Base-by-base conservation (phyloP, 2,888 invertebrate species). In the Tanytarsus gracilentus region DNA sequence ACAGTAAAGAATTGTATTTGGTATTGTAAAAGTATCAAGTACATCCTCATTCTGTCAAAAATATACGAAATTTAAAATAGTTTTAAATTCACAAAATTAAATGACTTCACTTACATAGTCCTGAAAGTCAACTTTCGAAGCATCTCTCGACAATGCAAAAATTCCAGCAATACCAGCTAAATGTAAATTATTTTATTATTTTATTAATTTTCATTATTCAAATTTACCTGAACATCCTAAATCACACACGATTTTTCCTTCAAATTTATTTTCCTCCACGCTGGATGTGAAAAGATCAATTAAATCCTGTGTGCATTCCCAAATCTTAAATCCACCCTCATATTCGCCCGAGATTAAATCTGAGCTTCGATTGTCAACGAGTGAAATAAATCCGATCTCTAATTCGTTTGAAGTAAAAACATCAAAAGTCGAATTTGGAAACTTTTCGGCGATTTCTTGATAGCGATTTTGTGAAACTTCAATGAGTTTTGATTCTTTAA, bases 301-400 rank as follows among this genome's bases (percentile, higher is more conserved):
- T 60, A 96, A 72, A 71, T 96, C 95, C 66, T 81, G 77, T 4
- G 92, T 89, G 68, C 95, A 93, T 76, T 97, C 96, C 97, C 97
- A 97, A 62, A 95, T 83, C 78, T 96, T 96, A 27, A 94, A 77
- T 8, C 97, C 97, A 66, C 96, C 95, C 81, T 91, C 91, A 77
- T 91, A 91, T 67, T 82, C 78, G 7, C 85, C 85, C 39, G 84
- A 77, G 60, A 88, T 70, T 56, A 90, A 75, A 66, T 86, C 84
- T 4, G 77, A 75, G 65, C 72, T 75, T 61, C 63, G 67, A 6
- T 76, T 66, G 61, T 76, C 75, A 62, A 18, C 27, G 0, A 56
- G 18, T n/a, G 25, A 18, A 61, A 68, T 70, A 62, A 70, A 69
- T 48, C 74, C 69, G 61, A 69, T 69, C 18, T 67, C 66, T 21